Conservation (phyloP, 1,140 invertebrate species). For the Trissolcus basalis region DNA sequence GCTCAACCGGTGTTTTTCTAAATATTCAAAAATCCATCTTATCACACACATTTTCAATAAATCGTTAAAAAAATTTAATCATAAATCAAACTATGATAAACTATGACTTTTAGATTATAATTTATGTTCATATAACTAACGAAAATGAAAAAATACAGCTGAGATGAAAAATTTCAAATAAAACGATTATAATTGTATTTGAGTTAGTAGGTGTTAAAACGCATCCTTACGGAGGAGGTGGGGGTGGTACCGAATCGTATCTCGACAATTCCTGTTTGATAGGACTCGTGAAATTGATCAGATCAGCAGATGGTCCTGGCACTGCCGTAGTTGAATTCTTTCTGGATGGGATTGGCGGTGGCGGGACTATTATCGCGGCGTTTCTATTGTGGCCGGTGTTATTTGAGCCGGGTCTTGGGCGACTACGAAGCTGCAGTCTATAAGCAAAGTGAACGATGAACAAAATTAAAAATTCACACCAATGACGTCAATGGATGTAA, state of each 20-base stretch:
- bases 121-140: too few relatives aligned
- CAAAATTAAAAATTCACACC: conserved; percentile 9
- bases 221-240: conserved; percentile 66
- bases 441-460: neutral
- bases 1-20: conserved; percentile 68
- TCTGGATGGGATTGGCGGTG: conserved; percentile 75
- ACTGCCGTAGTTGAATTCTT: conserved; percentile 76
- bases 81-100: too few relatives aligned
- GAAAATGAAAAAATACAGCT: too few relatives aligned
- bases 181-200: conserved; percentile 18
- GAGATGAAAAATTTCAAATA: too few relatives aligned
- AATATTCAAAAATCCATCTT: too few relatives aligned
- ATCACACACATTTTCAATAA: too few relatives aligned
- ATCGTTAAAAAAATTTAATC: too few relatives aligned
- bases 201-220: conserved; percentile 9
- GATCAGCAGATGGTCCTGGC: conserved; percentile 78
- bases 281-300: conserved; percentile 85
- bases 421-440: conserved; percentile 72
- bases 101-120: too few relatives aligned
- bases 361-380: conserved; percentile 76
- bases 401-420: conserved; percentile 77
- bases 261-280: conserved; percentile 70
- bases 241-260: conserved; percentile 68
- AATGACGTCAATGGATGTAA: neutral
- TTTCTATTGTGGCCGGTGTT: conserved; percentile 72